Base-by-base conservation (phyloP, 2,113 vertebrate species). In the Xenopus borealis region DNA sequence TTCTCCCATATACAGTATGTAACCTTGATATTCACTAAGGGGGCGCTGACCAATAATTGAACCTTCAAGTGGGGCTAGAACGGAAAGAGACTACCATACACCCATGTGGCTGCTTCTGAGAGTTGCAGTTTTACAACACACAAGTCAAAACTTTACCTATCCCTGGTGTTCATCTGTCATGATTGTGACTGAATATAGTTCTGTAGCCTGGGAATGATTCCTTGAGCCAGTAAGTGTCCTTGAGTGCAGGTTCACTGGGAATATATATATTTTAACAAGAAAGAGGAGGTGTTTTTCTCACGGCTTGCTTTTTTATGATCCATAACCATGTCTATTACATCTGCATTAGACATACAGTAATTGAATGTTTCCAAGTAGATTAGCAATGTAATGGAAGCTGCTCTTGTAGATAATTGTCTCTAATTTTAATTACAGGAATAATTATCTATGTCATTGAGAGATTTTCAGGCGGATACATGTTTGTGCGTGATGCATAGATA, bases 341-440 rank as follows among this genome's bases (percentile, higher is more conserved):
- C 66, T 14, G 59, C 66, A 40, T 69, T 76, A 69, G 59, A 69
- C 66, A 63, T 76, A 69, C 73, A 63, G 73, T 76, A 76, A 76
- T 76, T 76, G 73, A 76, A 76, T 76, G 73, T 76, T 76, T 76
- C 73, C 73, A 69, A 76, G 73, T 76, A 76, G 66, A 76, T 76
- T 76, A 76, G 59, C 59, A 63, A 13, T 69, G 73, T 69, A 69
- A 76, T 76, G 73, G 73, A 76, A 69, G 66, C 66, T 69, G 66
- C 73, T 76, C 73, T 76, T 64, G 59, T 76, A 76, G 73, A 76
- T 76, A 76, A 76, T 76, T 69, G 73, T 76, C 73, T 76, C 66
- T 76, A 76, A 76, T 76, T 76, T 76, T 76, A 76, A 76, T 76
- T 76, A 76, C 73, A 76, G 73, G 69, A 76, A 76, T 76, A 76